Evolutionary conservation across 2,888 invertebrate species (phyloP).

Genomic region (Apotomis betuletana): DNA sequence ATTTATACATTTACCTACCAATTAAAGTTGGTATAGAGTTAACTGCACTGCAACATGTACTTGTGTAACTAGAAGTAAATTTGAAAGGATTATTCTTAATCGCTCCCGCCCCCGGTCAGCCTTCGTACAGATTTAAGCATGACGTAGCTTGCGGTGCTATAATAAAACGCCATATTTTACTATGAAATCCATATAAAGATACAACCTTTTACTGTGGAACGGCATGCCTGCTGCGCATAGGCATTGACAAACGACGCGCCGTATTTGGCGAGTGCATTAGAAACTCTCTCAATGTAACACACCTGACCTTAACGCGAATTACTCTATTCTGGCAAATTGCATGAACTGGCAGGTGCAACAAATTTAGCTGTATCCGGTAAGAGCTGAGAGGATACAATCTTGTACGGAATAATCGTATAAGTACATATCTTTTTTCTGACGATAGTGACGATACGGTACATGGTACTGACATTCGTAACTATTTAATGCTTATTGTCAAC

Average conservation of each 20-base stretch:
- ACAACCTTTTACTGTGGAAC: no score
- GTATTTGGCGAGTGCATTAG: constrained; percentile 75
- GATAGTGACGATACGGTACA: no score
- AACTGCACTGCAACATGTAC: not conserved
- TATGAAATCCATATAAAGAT: no score
- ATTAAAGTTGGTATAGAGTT: no score
- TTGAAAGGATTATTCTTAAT: constrained; percentile 78
- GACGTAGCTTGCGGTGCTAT: constrained; percentile 57
- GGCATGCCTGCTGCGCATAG: constrained; percentile 41
- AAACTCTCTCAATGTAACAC: constrained; percentile 62
- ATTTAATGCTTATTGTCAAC: no score
- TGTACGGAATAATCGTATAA: no score
- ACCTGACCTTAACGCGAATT: constrained; percentile 57
- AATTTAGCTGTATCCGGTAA: no score
- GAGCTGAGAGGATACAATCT: no score
- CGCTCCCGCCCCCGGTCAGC: constrained; percentile 76
- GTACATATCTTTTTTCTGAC: no score
- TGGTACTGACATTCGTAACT: no score
- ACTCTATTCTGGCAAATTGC: constrained; percentile 58
- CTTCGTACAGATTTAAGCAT: constrained; percentile 77
- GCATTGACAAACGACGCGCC: constrained; percentile 67
- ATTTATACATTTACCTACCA: no score
- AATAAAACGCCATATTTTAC: no score
- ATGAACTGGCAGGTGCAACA: constrained; percentile 38
- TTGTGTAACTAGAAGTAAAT: constrained; percentile 54